Evolutionary conservation across 2,888 invertebrate species (phyloP), one percentile per base, ranked within the genome.

Genomic region (Podotricha telesiphe): DNA sequence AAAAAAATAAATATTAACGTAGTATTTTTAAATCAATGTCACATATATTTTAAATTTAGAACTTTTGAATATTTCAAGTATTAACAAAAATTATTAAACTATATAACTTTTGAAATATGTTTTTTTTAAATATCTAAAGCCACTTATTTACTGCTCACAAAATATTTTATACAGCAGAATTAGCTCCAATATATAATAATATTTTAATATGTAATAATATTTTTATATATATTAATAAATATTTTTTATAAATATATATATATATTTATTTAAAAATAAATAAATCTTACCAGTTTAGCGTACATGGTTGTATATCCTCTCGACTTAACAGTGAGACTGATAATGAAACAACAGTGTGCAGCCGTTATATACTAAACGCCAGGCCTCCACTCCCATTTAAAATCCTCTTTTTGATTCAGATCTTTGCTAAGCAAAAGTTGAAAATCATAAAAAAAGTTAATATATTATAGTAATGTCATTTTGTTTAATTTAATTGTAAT

Each of bases 231-330:
- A 8, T 17, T 0, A 47, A 47, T 47, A 47, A 37, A 37, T 37
- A 37, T 37, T 8, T 37, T 13, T 42, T 7, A 7, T 37, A 37
- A 5, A 42, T 42, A 42, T 42, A 45, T 45, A 45, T 55, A 37
- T 28, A 37, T 37, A 8, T 34, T 37, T 37, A 48, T 61, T 61
- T 34, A 47, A 48, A 47, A 28, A 47, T 51, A 34, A 63, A 56
- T 68, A 19, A 64, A 59, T 83, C 89, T 90, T 73, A 92, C 91
- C 88, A 91, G 78, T 87, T 92, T 92, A 76, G 87, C 88, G 88
- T 82, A 86, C 92, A 92, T 91, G 78, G 77, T 86, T 80, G 67
- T 81, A 72, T 86, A 88, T 91, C 90, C 91, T 91, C 91, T 91
- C 91, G 74, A 87, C 88, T 79, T 55, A 37, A 73, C 72, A 80